Evolutionary conservation across 2,113 vertebrate genomes (phyloP).

Genomic region (Vulpes vulpes): DNA sequence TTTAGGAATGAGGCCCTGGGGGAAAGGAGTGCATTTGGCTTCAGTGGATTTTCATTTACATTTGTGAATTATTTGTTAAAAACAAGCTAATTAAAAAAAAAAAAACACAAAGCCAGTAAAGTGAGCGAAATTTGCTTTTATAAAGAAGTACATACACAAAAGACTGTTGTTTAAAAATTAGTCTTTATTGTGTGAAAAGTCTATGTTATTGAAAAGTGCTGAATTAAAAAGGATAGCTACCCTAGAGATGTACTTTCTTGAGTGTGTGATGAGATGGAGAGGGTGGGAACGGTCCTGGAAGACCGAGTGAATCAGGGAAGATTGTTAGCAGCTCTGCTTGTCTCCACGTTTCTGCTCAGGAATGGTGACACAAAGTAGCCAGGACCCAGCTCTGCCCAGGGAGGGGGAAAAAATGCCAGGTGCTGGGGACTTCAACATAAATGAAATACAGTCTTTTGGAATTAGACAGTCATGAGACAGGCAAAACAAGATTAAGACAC

Average conservation of each 20-base stretch:
- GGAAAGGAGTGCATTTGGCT: not conserved
- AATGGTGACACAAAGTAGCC: not conserved
- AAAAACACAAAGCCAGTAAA: not conserved
- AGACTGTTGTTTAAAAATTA: conserved; percentile 68
- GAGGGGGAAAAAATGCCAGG: not conserved
- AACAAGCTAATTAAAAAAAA: conserved; percentile 45
- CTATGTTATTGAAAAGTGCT: conserved; percentile 5
- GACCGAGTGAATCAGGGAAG: not conserved
- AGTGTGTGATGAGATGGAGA: not conserved
- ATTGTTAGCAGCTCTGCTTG: not conserved
- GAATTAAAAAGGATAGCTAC: not conserved
- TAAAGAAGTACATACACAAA: conserved; percentile 50
- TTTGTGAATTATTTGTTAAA: conserved; percentile 65
- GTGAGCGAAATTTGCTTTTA: conserved; percentile 33
- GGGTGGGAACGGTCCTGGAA: not conserved
- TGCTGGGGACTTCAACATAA: not conserved
- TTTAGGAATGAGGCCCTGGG: conserved; percentile 12
- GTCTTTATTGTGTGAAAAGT: conserved; percentile 59
- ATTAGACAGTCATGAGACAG: not conserved
- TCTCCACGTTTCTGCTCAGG: not conserved
- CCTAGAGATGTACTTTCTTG: not conserved
- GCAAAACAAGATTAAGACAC: not conserved
- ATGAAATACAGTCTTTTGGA: not conserved
- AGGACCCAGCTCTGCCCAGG: not conserved
- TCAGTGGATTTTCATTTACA: conserved; percentile 38